These are phyloP conservation scores for Scaptomyza hsui DNA, from an alignment of 1,140 invertebrate species.

Conservation along the genomic window DNA sequence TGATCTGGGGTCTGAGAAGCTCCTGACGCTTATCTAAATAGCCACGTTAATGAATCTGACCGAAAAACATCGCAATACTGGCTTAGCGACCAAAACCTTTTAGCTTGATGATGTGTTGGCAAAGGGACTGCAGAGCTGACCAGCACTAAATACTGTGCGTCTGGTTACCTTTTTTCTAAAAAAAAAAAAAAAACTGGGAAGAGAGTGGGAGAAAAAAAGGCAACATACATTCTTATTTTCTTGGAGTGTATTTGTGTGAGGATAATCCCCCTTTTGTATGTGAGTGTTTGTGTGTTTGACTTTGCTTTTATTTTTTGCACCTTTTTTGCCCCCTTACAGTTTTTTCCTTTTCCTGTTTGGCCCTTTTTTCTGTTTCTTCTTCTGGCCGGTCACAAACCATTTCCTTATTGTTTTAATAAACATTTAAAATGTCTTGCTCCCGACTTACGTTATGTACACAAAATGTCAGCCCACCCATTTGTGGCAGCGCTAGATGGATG, in stretches of 20 bases:
- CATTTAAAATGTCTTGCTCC: slow-evolving; percentile 82
- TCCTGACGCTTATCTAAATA: slow-evolving; percentile 77
- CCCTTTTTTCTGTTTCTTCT: slow-evolving; percentile 32
- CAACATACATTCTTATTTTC: slow-evolving; percentile 62
- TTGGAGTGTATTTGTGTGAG: slow-evolving; percentile 54
- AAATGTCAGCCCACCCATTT: slow-evolving; percentile 73
- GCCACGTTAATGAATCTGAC: slow-evolving; percentile 81
- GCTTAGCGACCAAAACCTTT: slow-evolving; percentile 71
- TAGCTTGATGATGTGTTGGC: slow-evolving; percentile 44
- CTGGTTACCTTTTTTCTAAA: slow-evolving; percentile 41
- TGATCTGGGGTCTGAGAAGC: slow-evolving; percentile 17
- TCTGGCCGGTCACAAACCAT: slow-evolving; percentile 66
- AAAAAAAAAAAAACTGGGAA: slow-evolving; percentile 53
- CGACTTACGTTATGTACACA: slow-evolving; percentile 64
- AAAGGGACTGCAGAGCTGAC: background rate
- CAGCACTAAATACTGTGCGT: slow-evolving; percentile 69
- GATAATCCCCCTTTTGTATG: slow-evolving; percentile 77
- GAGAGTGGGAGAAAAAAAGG: slow-evolving; percentile 35
- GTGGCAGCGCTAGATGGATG: slow-evolving; percentile 36
- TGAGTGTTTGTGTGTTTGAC: slow-evolving; percentile 61
- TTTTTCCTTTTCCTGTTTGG: slow-evolving; percentile 35
- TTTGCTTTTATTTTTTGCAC: slow-evolving; percentile 63
- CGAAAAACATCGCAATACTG: slow-evolving; percentile 68
- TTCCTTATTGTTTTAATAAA: slow-evolving; percentile 83
- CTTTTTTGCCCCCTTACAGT: slow-evolving; percentile 57